phyloP scores from a whole-genome alignment of 2,797 vertebrate species.

The Adelosebastes latens region DNA sequence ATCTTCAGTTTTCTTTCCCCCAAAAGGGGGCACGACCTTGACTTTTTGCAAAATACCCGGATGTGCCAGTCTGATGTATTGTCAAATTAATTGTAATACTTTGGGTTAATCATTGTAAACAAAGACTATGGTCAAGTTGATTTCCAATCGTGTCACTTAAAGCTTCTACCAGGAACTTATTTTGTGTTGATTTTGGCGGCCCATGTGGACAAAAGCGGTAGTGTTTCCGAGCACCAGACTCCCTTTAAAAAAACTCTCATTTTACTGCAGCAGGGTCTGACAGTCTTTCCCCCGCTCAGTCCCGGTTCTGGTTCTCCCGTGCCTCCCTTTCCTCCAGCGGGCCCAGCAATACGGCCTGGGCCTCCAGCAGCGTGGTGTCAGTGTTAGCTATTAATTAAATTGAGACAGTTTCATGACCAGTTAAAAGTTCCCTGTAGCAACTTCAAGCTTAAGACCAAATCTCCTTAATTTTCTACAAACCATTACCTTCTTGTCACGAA shows the following conservation, averaged over 20 bases:
- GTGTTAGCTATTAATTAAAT: no score
- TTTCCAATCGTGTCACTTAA: fast-evolving
- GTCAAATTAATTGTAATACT: no score
- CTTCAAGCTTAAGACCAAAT: neutral
- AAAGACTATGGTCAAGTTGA: no score
- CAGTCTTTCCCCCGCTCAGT: neutral
- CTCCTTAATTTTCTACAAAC: neutral
- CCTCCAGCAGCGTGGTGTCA: neutral
- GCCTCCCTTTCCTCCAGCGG: no score
- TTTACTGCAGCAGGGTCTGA: neutral
- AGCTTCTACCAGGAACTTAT: neutral
- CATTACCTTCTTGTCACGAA: neutral
- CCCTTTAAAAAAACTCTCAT: neutral
- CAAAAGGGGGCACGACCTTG: no score
- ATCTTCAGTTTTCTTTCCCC: no score
- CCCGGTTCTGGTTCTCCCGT: neutral
- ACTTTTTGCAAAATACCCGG: no score
- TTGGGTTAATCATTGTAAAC: no score
- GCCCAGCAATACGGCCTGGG: neutral
- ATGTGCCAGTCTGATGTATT: no score
- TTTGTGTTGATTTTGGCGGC: neutral
- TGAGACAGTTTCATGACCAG: no score
- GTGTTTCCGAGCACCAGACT: neutral
- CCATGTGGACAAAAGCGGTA: neutral
- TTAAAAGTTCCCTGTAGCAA: no score